Evolutionary conservation across 2,888 invertebrate genomes (phyloP).

Genomic region (Drosophila pseudotakahashii): DNA sequence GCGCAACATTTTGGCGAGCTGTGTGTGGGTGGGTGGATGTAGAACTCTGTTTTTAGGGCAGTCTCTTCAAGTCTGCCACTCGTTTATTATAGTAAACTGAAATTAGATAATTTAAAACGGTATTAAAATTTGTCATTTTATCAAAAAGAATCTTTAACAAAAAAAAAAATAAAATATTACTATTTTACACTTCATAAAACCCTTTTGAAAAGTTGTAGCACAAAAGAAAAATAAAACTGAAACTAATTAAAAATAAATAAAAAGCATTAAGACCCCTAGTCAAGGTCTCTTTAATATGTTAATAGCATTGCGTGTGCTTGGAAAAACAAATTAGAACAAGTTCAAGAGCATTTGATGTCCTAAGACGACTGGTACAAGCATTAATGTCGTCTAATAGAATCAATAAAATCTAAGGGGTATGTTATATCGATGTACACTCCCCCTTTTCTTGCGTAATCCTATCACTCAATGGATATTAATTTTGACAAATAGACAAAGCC

Average conservation of each 20-base stretch:
- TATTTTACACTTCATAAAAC: not conserved
- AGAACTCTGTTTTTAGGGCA: not conserved
- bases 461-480: constrained; percentile 14
- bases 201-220: not conserved
- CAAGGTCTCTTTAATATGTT: constrained; percentile 23
- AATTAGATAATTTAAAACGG: not conserved
- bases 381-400: constrained; percentile 18
- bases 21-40: not conserved
- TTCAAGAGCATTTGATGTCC: constrained; percentile 25
- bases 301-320: constrained; percentile 36
- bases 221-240: not conserved
- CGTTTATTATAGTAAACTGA: not conserved
- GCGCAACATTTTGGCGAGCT: constrained; percentile 72
- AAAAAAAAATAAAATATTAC: too few relatives aligned
- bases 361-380: constrained; percentile 20
- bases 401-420: constrained; percentile 14
- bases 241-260: constrained; percentile 27
- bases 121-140: not conserved
- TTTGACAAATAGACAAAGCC: constrained; percentile 18
- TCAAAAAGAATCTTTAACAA: too few relatives aligned
- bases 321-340: constrained; percentile 32
- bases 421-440: not conserved
- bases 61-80: constrained; percentile 1
- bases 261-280: not conserved
- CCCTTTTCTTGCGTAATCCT: constrained; percentile 14